phyloP scores from a whole-genome alignment of 2,888 invertebrate genomes.

The Polietes domitor region DNA sequence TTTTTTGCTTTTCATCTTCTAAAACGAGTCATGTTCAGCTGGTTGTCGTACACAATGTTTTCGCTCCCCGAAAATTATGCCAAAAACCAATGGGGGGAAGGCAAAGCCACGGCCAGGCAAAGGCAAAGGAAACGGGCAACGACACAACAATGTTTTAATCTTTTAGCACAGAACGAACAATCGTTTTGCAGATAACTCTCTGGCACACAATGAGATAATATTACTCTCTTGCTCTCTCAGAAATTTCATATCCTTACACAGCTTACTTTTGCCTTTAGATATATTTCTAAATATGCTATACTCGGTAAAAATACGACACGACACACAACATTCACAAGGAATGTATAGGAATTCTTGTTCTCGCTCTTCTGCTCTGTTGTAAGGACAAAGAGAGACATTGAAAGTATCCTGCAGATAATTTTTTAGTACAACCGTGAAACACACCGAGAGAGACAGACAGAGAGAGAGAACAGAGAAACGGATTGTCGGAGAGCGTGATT shows the following conservation, averaged over 20 bases:
- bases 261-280: not conserved
- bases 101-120: too few relatives aligned
- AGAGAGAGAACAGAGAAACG: too few relatives aligned
- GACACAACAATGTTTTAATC: slow-evolving; percentile 13
- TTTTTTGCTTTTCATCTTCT: slow-evolving; percentile 29
- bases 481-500: not conserved
- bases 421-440: not conserved
- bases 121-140: not conserved
- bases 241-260: not conserved
- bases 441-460: not conserved
- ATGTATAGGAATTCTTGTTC: too few relatives aligned
- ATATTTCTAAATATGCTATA: not conserved
- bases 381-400: not conserved
- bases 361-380: not conserved
- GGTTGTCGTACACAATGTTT: slow-evolving; percentile 15
- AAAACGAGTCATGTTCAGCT: slow-evolving; percentile 21
- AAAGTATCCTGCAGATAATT: not conserved
- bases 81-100: slow-evolving; percentile 11
- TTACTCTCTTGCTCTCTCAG: slow-evolving; percentile 4
- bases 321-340: too few relatives aligned
- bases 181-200: slow-evolving; percentile 3
- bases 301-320: not conserved
- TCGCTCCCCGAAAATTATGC: slow-evolving; percentile 1
- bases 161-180: slow-evolving; percentile 24
- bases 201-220: not conserved